Percentiles rank a stretch among this genome's conserved stretches.
These are phyloP conservation scores for Phaethornis superciliosus DNA, from an alignment of 2,113 vertebrate genomes.

Conservation along the genomic window DNA sequence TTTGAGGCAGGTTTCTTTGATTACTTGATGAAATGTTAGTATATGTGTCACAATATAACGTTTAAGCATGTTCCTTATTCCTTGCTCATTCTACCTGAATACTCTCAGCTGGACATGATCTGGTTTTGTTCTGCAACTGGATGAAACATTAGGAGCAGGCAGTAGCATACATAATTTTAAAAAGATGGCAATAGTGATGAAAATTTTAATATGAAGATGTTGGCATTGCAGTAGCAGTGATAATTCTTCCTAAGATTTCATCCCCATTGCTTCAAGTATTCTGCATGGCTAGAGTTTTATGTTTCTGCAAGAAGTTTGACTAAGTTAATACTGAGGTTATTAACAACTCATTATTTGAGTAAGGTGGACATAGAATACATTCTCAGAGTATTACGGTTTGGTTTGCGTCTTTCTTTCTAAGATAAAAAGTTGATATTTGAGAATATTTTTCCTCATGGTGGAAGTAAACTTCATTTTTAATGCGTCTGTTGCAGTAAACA, in stretches of 20 bases:
- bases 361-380: fast-evolving
- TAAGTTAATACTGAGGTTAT: background rate
- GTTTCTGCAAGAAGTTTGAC: background rate
- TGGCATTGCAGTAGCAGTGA: background rate
- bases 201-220: background rate
- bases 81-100: background rate
- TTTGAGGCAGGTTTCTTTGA: background rate
- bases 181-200: background rate
- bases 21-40: background rate
- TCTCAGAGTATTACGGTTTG: background rate
- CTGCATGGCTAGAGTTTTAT: background rate
- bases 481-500: background rate
- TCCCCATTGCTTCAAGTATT: background rate
- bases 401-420: background rate
- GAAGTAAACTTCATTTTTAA: background rate
- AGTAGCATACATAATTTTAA: background rate
- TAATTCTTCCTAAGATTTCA: background rate
- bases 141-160: background rate
- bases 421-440: background rate
- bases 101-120: background rate
- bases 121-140: fast-evolving
- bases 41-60: background rate
- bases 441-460: background rate
- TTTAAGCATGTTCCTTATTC: background rate
- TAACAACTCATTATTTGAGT: background rate